Evolutionary conservation across 1,140 invertebrate species (phyloP), one percentile per base, ranked within the genome.

Genomic region (Sminthurides bifidus): DNA sequence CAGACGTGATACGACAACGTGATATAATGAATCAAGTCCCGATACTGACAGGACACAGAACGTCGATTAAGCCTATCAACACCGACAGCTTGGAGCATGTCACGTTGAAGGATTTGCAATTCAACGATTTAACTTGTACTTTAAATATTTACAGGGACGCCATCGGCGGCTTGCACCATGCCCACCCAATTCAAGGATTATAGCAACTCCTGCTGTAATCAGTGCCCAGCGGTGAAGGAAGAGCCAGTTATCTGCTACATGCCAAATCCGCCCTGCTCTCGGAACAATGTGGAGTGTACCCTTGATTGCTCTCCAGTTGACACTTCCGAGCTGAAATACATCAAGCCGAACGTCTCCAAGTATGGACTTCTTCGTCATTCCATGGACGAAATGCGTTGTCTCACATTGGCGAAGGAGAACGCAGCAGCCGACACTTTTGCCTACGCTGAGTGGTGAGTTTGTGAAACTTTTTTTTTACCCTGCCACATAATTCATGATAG

Each of bases 361-460:
- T 65, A 52, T 52, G 56, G 59, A 23, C 52, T 65, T 10, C 52
- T 65, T 31, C 56, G 63, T 35, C 63, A 65, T 37, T 56, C 59
- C 10, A 60, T 65, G 60, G 63, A 65, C 49, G 63, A 65, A 43
- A 65, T 65, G 63, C 37, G 63, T 10, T 65, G 63, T 30, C 30
- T 65, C n/a, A 65, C 63, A 12, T 10, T 65, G 10, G 59, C 63
- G 5, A 65, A 61, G 38, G 63, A 65, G 37, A 65, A 61, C 40
- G 52, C 57, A 3, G 60, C 60, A 4, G 63, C 63, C 3, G 63
- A 65, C 27, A 57, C 55, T 29, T 65, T 59, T 41, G 50, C 63
- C 2, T 48, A 65, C 14, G 63, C 63, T 6, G 63, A 65, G 46
- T 65, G 61, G 58, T 60, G 41, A 60, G 44, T 43, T 5, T n/a